These are phyloP conservation scores for Amphipoea oculea DNA, from an alignment of 2,888 invertebrate species.

Conservation along the genomic window DNA sequence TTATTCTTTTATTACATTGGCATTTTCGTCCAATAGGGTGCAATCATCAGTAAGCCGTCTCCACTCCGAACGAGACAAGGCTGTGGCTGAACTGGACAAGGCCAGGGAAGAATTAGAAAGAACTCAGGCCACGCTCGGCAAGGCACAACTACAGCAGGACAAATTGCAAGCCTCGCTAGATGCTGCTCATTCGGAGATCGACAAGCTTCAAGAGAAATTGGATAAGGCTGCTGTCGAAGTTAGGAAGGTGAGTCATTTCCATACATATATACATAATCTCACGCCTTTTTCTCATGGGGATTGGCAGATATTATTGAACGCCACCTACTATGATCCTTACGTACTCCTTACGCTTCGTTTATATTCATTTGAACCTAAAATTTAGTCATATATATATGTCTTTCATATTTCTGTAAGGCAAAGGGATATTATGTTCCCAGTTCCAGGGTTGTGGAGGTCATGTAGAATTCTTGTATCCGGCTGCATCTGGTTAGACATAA, in stretches of 20 bases:
- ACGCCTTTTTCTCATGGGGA: neutral
- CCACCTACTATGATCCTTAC: neutral
- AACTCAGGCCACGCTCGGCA: constrained; percentile 96
- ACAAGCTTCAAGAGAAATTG: constrained; percentile 96
- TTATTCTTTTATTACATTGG: neutral
- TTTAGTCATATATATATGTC: neutral
- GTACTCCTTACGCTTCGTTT: neutral
- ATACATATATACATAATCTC: neutral
- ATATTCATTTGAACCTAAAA: neutral
- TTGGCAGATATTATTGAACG: neutral
- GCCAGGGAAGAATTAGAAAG: constrained; percentile 96
- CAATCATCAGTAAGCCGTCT: constrained; percentile 95
- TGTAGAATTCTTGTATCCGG: neutral
- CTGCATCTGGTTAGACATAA: neutral
- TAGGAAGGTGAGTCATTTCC: constrained; percentile 92
- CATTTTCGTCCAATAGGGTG: constrained; percentile 84
- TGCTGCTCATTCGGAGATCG: constrained; percentile 97
- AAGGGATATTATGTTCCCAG: neutral
- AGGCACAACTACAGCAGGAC: constrained; percentile 97
- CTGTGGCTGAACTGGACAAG: constrained; percentile 96
- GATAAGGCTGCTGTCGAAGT: constrained; percentile 96
- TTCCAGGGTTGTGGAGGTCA: neutral
- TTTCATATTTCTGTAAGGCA: neutral
- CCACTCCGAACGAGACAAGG: constrained; percentile 97
- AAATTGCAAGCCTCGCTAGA: constrained; percentile 97